These are phyloP conservation scores for Mesopsocus fuscifrons DNA, from an alignment of 2,888 invertebrate species.

Conservation along the genomic window DNA sequence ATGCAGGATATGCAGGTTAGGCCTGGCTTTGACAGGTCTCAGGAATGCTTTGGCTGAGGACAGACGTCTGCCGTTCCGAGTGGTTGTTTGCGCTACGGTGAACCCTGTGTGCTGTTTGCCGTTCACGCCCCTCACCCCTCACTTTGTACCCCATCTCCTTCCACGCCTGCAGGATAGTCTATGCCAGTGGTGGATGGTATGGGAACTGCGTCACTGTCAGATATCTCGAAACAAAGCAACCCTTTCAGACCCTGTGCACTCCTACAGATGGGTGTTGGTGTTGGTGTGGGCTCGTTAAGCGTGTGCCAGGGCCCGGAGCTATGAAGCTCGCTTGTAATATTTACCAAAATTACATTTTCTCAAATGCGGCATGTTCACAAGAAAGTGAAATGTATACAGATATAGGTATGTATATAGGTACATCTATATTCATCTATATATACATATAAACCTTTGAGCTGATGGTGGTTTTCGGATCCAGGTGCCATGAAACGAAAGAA, in stretches of 20 bases:
- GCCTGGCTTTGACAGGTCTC: conserved; percentile 51
- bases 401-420: too few species aligned
- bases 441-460: too few species aligned
- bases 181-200: conserved; percentile 67
- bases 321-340: too few species aligned
- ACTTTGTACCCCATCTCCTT: conserved; percentile 46
- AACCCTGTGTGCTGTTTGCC: conserved; percentile 66
- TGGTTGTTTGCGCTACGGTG: conserved; percentile 73
- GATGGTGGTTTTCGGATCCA: too few species aligned
- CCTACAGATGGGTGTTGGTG: too few species aligned
- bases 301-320: too few species aligned
- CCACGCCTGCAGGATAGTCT: conserved; percentile 56
- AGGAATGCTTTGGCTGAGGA: conserved; percentile 68
- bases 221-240: conserved; percentile 26
- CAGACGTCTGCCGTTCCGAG: conserved; percentile 65
- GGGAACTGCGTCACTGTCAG: conserved; percentile 64
- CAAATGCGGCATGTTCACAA: too few species aligned
- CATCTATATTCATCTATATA: too few species aligned
- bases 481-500: too few species aligned
- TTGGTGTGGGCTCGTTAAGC: too few species aligned
- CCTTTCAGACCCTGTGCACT: conserved; percentile 53
- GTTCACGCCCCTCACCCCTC: conserved; percentile 66
- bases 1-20: conserved; percentile 64
- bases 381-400: too few species aligned
- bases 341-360: too few species aligned